Conservation (phyloP, 2,888 invertebrate species). For the Melinaea marsaeus region DNA sequence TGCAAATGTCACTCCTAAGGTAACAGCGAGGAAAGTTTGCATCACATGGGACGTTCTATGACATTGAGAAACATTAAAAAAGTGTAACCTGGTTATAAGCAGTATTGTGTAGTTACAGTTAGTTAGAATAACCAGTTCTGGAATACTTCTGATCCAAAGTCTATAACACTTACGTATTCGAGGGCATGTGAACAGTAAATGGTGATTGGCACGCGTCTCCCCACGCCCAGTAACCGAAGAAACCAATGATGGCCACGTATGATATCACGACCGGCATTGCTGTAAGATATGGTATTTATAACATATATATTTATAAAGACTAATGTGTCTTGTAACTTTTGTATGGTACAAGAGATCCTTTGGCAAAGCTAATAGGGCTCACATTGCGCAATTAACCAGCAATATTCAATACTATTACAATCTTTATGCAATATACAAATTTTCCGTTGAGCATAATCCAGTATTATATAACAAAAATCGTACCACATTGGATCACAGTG, state of each 20-base stretch:
- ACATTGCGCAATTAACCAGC: too few relatives aligned
- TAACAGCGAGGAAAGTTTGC: constrained; percentile 46
- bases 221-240: constrained; percentile 63
- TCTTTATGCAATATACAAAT: too few relatives aligned
- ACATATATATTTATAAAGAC: neutral
- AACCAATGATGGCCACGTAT: constrained; percentile 44
- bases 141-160: neutral
- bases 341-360: too few relatives aligned
- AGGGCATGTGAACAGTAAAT: constrained; percentile 54
- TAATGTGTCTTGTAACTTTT: neutral
- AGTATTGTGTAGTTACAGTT: too few relatives aligned
- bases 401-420: too few relatives aligned
- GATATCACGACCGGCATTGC: constrained; percentile 47
- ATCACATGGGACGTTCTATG: constrained; percentile 46
- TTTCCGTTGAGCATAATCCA: too few relatives aligned
- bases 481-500: constrained; percentile 40
- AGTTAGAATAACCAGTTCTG: neutral
- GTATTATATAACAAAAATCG: constrained; percentile 7
- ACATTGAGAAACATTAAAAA: constrained; percentile 23
- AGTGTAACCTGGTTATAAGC: neutral
- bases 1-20: constrained; percentile 51
- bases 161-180: constrained; percentile 42
- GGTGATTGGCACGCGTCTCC: constrained; percentile 55
- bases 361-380: too few relatives aligned
- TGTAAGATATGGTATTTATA: constrained; percentile 32